Conservation (phyloP, 1,140 invertebrate genomes). For the Muscidifurax raptorellus region DNA sequence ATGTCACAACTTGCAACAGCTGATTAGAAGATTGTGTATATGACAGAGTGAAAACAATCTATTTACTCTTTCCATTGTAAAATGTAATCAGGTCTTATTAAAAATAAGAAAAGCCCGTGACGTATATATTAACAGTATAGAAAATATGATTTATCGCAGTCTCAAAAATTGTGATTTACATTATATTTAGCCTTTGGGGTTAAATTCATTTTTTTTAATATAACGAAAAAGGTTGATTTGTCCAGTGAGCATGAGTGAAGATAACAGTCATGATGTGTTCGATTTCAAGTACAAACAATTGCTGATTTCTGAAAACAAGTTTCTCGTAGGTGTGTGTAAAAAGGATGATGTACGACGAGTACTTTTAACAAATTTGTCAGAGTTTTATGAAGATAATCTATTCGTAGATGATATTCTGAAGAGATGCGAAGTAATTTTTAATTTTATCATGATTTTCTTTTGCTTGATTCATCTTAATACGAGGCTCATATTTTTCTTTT, state of each 20-base stretch:
- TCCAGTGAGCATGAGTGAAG: background rate
- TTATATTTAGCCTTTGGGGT: too few species aligned
- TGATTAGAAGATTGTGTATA: too few species aligned
- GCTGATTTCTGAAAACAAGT: constrained; percentile 24
- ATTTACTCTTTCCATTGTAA: too few species aligned
- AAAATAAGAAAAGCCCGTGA: too few species aligned
- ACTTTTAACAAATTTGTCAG: constrained; percentile 62
- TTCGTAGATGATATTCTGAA: constrained; percentile 57
- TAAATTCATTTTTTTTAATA: too few species aligned
- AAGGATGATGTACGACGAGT: constrained; percentile 57
- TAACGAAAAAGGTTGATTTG: too few species aligned
- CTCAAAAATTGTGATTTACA: too few species aligned
- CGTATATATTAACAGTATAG: too few species aligned
- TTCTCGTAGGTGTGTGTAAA: constrained; percentile 57
- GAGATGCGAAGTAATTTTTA: constrained; percentile 63
- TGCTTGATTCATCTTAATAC: constrained; percentile 6
- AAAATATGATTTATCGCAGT: too few species aligned
- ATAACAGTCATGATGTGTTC: background rate
- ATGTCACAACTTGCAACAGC: too few species aligned
- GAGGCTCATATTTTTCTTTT: constrained; percentile 39
- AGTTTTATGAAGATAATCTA: constrained; percentile 64
- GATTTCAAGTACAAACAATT: background rate
- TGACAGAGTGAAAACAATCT: too few species aligned
- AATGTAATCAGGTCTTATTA: too few species aligned
- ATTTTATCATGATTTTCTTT: constrained; percentile 26